Conservation (phyloP, 2,797 vertebrate genomes). For the Crax fasciolata region DNA sequence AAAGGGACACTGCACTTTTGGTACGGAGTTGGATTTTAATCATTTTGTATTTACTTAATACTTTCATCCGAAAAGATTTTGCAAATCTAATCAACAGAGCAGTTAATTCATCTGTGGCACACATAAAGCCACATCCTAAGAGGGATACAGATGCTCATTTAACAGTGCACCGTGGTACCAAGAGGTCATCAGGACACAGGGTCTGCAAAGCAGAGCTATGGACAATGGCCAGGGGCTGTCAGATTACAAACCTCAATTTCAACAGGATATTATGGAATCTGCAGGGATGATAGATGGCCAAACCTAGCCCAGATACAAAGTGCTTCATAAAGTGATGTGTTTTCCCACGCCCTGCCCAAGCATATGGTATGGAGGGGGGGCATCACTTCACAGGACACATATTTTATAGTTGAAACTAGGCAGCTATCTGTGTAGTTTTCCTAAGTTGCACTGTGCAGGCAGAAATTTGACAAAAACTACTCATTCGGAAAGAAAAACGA, state of each 20-base stretch:
- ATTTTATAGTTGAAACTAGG: neutral
- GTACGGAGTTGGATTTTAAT: neutral
- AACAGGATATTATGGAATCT: neutral
- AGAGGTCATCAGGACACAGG: neutral
- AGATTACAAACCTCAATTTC: neutral
- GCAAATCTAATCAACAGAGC: constrained; percentile 33
- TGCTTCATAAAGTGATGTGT: accelerated
- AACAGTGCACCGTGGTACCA: accelerated
- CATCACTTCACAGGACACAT: accelerated
- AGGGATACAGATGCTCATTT: neutral
- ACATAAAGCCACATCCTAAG: neutral
- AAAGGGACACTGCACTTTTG: neutral
- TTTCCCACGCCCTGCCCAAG: accelerated
- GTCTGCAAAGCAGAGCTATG: neutral
- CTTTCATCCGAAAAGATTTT: constrained; percentile 55
- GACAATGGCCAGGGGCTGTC: neutral
- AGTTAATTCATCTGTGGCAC: neutral
- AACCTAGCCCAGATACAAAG: accelerated
- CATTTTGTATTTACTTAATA: constrained; percentile 43
- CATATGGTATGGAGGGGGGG: accelerated
- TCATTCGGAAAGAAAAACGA: neutral
- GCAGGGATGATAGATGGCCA: neutral
- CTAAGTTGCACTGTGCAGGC: accelerated
- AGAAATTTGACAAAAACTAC: accelerated
- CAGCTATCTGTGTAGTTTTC: neutral